Evolutionary conservation across 2,113 vertebrate genomes (phyloP).

Genomic region (Grus americana): DNA sequence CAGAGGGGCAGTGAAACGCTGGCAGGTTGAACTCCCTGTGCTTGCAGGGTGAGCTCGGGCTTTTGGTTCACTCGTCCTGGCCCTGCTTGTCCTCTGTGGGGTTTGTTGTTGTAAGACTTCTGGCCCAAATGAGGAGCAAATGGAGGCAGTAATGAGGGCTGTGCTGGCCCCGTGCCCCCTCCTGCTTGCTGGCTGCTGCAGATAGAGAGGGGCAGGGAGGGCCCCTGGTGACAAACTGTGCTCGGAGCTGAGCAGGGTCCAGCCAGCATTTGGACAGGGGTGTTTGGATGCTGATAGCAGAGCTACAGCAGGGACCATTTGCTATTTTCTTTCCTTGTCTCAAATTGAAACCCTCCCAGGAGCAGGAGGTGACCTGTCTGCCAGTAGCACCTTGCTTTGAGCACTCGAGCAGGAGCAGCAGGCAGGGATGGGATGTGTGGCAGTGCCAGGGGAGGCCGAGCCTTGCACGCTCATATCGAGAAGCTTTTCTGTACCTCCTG

Average conservation of each 20-base stretch:
- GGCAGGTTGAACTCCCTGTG: neutral
- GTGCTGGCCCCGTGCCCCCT: slow-evolving; percentile 24
- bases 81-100: neutral
- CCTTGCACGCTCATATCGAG: rapidly evolving
- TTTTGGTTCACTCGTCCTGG: neutral
- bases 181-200: neutral
- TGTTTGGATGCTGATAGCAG: slow-evolving; percentile 62
- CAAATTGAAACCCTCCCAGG: neutral
- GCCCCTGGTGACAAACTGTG: slow-evolving; percentile 64
- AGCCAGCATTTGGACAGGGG: neutral
- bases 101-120: slow-evolving; percentile 71
- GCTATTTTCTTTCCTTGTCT: slow-evolving; percentile 65
- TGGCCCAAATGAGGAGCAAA: slow-evolving; percentile 76
- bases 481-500: neutral
- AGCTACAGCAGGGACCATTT: slow-evolving; percentile 62
- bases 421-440: rapidly evolving
- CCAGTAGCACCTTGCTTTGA: neutral
- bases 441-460: neutral
- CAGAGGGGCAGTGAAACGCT: neutral
- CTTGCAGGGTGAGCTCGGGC: neutral
- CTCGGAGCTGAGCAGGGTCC: neutral
- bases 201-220: slow-evolving; percentile 33
- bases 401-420: rapidly evolving
- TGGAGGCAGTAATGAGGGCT: slow-evolving; percentile 58
- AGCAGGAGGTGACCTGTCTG: neutral